Evolutionary conservation across 1,140 invertebrate genomes (phyloP), one percentile per base, ranked within the genome.

Genomic region (Drosophila kikkawai): DNA sequence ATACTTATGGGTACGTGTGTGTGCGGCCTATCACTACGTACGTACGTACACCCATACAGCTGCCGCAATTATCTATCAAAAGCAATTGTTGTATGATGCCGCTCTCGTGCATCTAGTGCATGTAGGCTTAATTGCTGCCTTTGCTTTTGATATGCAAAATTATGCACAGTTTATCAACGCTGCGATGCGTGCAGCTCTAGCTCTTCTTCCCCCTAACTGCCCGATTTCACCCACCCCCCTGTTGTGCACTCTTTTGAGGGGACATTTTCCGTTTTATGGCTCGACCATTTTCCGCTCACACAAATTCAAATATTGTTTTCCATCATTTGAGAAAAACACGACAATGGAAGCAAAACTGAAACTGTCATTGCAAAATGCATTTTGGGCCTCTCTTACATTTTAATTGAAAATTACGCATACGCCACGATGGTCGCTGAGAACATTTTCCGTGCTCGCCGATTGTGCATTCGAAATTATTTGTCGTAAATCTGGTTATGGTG

Each of bases 61-160:
- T 83, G 48, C 36, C 26, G 73, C 79, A 83, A 87, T 82, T 73
- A 88, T 80, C 84, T 75, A 83, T 84, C 77, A 80, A 77, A 65
- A 55, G 79, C 86, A 83, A 78, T 86, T 86, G 82, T 74, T 67
- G 68, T 71, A 56, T n/a, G 57, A 64, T 68, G 79, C 73, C 50
- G 59, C 58, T 76, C 57, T 45, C 55, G 66, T 47, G 58, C 56
- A 71, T 86, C 77, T 50, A 61, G 71, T 82, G 60, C 29, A 65
- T 82, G 80, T 66, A 80, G 66, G 80, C 75, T 87, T 88, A 87
- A 87, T 87, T 87, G 84, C 80, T 83, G 79, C 76, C 73, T 69
- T 87, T 86, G 75, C 80, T 82, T 83, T 82, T 88, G 80, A 87
- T 83, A 88, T 87, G 84, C 80, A 88, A 88, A 87, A 87, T 87